Evolutionary conservation across 1,140 invertebrate species (phyloP), one percentile per base, ranked within the genome.

Genomic region (Macrobrachium nipponense): DNA sequence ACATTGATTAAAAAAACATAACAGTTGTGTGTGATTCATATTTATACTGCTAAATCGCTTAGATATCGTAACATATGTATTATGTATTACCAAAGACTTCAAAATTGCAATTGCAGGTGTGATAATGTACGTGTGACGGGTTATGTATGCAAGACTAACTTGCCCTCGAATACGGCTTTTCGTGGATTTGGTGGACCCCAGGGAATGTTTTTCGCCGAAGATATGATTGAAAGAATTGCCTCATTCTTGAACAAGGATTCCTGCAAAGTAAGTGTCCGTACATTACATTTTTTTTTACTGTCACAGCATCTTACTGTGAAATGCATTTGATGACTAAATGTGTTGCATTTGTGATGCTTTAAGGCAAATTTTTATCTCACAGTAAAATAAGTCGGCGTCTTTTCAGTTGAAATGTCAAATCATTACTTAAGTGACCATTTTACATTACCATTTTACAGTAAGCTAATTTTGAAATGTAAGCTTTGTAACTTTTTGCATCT

Each of bases 121-220:
- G 18, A 81, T 27, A 86, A 79, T 60, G 17, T 84, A 27, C n/a
- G 76, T 6, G 81, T 84, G 43, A 92, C 91, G 11, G 96, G 95
- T 1, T 94, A 94, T 88, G 90, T 94, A 2, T 97, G 96, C 90
- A 95, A 94, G 91, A 98, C 97, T 0, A 97, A 98, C 92, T 90
- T 97, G 27, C 94, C 96, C 0, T 96, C 96, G 0, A 98, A 97
- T 89, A 98, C 97, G 0, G 97, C 97, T 8, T 98, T 97, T 89
- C 91, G 97, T 88, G 97, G 96, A 18, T 98, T 97, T 90, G 96
- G 97, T 17, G 96, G 95, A 0, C 97, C 97, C 0, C 97, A 98
- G 88, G 96, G 95, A 51, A 97, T 97, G 96, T 95, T 97, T 90
- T 92, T 94, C 3, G 94, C 93, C 0, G 97, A 98, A 92, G 94